Conservation (phyloP, 2,888 invertebrate species). For the Drosophila testacea region DNA sequence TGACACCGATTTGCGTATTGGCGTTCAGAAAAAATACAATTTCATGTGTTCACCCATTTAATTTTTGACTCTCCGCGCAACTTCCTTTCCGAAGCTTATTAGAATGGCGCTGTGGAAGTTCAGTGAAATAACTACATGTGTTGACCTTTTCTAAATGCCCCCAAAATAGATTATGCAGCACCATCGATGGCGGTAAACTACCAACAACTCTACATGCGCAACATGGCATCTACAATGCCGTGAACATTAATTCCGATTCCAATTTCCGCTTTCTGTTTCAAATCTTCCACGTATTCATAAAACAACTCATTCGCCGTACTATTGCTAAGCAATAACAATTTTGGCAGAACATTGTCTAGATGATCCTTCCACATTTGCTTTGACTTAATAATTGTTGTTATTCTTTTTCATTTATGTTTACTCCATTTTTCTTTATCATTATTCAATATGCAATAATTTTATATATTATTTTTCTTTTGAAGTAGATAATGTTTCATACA, state of each 20-base stretch:
- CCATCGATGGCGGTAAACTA: not conserved
- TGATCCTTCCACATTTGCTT: too few species aligned
- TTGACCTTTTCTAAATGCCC: conserved; percentile 1
- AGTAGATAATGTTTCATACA: too few species aligned
- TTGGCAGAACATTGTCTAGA: too few species aligned
- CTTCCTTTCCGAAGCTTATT: not conserved
- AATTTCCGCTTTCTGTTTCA: not conserved
- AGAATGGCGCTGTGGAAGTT: not conserved
- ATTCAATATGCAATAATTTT: too few species aligned
- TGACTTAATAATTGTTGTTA: not conserved
- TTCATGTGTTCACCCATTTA: not conserved
- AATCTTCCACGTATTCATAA: not conserved
- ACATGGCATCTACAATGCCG: not conserved
- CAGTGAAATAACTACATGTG: not conserved
- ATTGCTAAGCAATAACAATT: too few species aligned
- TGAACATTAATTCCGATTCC: not conserved
- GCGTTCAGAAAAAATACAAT: not conserved
- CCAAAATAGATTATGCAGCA: not conserved
- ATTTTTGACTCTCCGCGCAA: not conserved
- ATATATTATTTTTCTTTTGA: too few species aligned
- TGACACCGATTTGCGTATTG: not conserved
- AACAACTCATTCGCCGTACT: not conserved
- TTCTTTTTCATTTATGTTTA: too few species aligned
- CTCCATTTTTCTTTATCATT: too few species aligned
- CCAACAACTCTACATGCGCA: not conserved